Evolutionary conservation across 1,140 invertebrate species (phyloP).

Genomic region (Apolygus lucorum): DNA sequence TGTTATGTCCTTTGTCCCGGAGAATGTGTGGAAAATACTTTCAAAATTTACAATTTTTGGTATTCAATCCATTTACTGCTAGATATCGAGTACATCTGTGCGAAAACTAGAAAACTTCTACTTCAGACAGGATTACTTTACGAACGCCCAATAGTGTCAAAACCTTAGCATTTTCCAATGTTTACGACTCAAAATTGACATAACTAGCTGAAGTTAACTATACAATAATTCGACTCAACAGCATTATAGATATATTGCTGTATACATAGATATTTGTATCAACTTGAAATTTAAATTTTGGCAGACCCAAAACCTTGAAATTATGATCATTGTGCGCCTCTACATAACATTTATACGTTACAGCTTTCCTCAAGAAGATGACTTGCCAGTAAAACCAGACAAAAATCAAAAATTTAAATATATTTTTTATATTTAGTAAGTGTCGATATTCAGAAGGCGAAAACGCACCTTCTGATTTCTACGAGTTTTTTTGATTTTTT

Average conservation of each 20-base stretch:
- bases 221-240: neutral
- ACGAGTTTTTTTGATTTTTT: slow-evolving; percentile 7
- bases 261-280: neutral
- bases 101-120: too few species aligned
- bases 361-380: slow-evolving; percentile 15
- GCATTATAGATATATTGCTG: too few species aligned
- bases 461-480: slow-evolving; percentile 19
- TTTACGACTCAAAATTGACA: neutral
- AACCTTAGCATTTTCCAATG: too few species aligned
- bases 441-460: neutral
- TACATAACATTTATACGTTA: neutral
- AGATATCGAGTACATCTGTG: too few species aligned
- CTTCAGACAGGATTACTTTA: too few species aligned
- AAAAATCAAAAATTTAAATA: neutral
- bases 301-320: neutral
- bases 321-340: neutral
- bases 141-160: too few species aligned
- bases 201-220: neutral
- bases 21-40: too few species aligned
- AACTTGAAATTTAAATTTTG: neutral
- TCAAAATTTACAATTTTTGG: too few species aligned
- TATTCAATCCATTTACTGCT: too few species aligned
- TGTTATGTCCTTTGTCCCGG: too few species aligned
- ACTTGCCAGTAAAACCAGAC: neutral
- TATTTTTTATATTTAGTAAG: slow-evolving; percentile 2